These are phyloP conservation scores for Argentina silus DNA, from an alignment of 2,797 vertebrate species.

Conservation along the genomic window DNA sequence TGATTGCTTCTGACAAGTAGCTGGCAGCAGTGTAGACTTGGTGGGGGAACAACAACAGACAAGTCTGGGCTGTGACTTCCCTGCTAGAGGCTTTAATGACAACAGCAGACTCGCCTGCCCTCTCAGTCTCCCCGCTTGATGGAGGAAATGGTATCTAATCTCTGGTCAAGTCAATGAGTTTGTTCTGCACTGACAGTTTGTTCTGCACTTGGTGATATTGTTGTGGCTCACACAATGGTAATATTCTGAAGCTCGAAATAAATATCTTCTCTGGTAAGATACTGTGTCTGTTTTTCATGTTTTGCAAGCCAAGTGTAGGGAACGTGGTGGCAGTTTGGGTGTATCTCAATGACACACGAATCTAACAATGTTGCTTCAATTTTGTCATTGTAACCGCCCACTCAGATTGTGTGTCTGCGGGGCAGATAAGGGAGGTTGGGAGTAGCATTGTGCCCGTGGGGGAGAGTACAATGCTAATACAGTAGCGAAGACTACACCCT, in stretches of 20 bases:
- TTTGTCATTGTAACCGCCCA: background rate
- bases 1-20: conserved; percentile 21
- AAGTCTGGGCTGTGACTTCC: conserved; percentile 2
- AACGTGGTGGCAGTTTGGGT: too few relatives aligned
- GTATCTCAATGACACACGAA: background rate
- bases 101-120: background rate
- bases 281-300: too few relatives aligned
- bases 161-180: background rate
- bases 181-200: background rate
- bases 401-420: background rate
- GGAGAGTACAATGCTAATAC: background rate
- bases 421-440: background rate
- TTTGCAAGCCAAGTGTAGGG: too few relatives aligned
- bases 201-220: background rate
- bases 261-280: too few relatives aligned
- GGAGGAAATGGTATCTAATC: background rate
- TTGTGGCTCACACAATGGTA: background rate
- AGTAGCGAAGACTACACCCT: background rate
- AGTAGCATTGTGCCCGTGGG: background rate
- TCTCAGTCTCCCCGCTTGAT: background rate
- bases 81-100: conserved; percentile 2
- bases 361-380: background rate
- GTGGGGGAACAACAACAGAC: conserved; percentile 3
- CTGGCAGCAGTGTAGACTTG: conserved; percentile 7
- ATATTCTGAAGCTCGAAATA: background rate